Conservation (phyloP, 92 coral and sea anemone species). For the Zoanthus sociatus region DNA sequence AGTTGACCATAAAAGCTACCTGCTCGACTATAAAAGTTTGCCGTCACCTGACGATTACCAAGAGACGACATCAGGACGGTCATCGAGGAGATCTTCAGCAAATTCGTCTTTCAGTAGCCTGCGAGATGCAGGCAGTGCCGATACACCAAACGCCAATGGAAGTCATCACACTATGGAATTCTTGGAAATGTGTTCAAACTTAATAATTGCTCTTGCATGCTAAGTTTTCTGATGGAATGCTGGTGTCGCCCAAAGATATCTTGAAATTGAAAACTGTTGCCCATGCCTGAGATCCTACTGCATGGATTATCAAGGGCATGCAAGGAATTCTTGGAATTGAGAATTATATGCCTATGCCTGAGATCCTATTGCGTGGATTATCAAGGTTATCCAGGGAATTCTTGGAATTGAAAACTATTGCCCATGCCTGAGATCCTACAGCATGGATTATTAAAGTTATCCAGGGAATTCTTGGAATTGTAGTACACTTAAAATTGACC, state of each 20-base stretch:
- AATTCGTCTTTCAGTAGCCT: conserved; percentile 95
- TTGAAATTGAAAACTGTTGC: conserved; percentile 9
- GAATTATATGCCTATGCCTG: background rate
- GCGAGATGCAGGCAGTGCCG: conserved; percentile 74
- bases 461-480: background rate
- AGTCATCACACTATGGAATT: conserved; percentile 94
- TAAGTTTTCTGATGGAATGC: conserved; percentile 21
- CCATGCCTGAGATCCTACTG: background rate
- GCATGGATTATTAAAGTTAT: background rate
- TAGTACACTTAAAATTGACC: background rate
- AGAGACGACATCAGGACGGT: conserved; percentile 66
- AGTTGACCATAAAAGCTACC: conserved; percentile 95
- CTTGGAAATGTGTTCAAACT: conserved; percentile 96
- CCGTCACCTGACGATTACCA: conserved; percentile 66
- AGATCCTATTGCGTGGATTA: background rate
- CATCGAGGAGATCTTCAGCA: conserved; percentile 84
- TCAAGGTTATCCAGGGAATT: background rate
- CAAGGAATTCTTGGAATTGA: background rate
- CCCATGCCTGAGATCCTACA: background rate
- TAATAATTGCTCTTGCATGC: conserved; percentile 95
- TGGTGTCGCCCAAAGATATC: background rate
- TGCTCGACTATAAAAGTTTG: conserved; percentile 94
- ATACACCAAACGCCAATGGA: conserved; percentile 47
- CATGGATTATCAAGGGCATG: background rate
- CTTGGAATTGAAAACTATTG: conserved; percentile 13